These are phyloP conservation scores for Anguilla megastoma DNA, from an alignment of 2,797 vertebrate genomes.

Conservation along the genomic window DNA sequence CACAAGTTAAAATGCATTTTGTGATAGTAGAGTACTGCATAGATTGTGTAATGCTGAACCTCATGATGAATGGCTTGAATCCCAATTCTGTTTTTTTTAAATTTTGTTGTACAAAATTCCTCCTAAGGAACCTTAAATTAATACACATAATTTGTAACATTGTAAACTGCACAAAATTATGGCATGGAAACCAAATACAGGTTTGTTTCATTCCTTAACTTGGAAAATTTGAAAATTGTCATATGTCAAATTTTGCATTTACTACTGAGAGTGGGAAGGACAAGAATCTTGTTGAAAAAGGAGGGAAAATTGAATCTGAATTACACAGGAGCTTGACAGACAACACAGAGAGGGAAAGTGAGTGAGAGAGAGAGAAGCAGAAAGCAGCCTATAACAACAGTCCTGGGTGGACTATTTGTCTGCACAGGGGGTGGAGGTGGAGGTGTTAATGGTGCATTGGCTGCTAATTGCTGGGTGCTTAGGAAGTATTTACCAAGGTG, in stretches of 20 bases:
- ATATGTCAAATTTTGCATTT: not conserved
- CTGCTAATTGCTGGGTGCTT: constrained; percentile 35
- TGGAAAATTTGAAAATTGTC: not conserved
- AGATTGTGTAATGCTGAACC: not conserved
- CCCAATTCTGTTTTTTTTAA: not conserved
- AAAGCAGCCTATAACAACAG: not conserved
- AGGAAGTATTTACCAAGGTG: constrained; percentile 31
- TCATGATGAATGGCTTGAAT: not conserved
- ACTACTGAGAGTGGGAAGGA: not conserved
- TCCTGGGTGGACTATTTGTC: too few species aligned
- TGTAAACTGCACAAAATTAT: not conserved
- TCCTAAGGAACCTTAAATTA: not conserved
- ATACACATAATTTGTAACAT: not conserved
- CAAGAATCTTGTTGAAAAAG: not conserved
- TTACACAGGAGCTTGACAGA: constrained; percentile 1
- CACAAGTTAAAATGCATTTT: not conserved
- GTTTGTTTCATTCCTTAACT: not conserved
- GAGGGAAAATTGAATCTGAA: not conserved
- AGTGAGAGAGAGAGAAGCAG: not conserved
- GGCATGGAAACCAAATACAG: not conserved
- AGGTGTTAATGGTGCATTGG: constrained; percentile 29
- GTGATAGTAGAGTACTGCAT: not conserved
- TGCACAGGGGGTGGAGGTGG: constrained; percentile 11
- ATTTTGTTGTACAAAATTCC: not conserved
- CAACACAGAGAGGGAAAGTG: not conserved